A percentile compares a stretch with the other conserved stretches of the same genome.
phyloP scores from a whole-genome alignment of 2,888 invertebrate species.

The Cephus sareptanus region DNA sequence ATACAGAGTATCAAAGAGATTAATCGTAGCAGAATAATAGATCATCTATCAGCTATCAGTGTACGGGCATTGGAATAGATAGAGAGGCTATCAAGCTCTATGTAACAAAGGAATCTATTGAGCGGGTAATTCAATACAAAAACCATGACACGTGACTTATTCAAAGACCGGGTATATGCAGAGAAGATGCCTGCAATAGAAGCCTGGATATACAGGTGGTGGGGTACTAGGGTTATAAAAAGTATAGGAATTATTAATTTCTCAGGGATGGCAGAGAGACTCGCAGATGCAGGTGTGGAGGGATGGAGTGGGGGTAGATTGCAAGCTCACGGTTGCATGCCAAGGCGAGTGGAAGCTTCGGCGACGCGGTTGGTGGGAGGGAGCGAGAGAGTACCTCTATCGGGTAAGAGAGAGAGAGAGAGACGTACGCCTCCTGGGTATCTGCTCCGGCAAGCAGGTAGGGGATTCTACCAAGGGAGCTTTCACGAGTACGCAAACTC shows the following conservation, averaged over 20 bases:
- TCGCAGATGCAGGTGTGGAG: constrained; percentile 8
- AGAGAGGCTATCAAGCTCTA: background rate
- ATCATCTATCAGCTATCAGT: background rate
- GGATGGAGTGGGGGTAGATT: constrained; percentile 27
- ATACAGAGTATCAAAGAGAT: background rate
- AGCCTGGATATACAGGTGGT: background rate
- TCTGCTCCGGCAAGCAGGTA: background rate
- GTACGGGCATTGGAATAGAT: background rate
- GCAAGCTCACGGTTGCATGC: constrained; percentile 23
- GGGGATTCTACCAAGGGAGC: background rate
- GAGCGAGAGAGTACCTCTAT: constrained; percentile 7
- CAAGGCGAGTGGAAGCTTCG: constrained; percentile 3
- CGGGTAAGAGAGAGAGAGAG: background rate
- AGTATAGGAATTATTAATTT: constrained; percentile 37
- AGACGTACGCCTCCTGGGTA: background rate
- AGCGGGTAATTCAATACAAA: background rate
- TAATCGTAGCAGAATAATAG: background rate
- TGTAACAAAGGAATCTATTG: background rate
- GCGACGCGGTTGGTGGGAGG: constrained; percentile 13
- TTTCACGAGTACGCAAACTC: constrained; percentile 32
- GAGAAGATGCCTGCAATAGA: background rate
- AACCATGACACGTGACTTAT: background rate
- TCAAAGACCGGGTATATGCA: background rate
- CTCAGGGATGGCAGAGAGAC: constrained; percentile 22
- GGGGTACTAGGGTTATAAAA: constrained; percentile 18